These are phyloP conservation scores for Rhingia campestris DNA, from an alignment of 2,888 invertebrate genomes.

Conservation along the genomic window DNA sequence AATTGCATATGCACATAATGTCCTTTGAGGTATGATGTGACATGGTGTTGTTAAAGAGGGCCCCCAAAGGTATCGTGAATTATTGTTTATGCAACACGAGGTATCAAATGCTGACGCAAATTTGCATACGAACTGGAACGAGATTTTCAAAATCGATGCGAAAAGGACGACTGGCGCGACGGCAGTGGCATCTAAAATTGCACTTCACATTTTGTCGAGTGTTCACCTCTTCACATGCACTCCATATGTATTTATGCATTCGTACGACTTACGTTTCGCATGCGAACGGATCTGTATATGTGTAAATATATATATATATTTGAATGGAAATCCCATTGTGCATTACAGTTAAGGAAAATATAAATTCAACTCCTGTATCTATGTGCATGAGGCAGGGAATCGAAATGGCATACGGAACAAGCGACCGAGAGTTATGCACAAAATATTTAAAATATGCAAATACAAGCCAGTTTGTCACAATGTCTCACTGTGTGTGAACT, in stretches of 20 bases:
- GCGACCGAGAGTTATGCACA: constrained; percentile 65
- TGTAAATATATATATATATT: constrained; percentile 20
- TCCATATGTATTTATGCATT: too few species aligned
- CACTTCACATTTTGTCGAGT: constrained; percentile 62
- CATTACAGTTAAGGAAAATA: constrained; percentile 49
- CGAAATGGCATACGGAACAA: constrained; percentile 60
- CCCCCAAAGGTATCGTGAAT: constrained; percentile 31
- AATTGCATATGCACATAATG: constrained; percentile 2
- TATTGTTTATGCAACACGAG: constrained; percentile 64
- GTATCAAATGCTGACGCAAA: constrained; percentile 50
- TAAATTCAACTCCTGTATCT: constrained; percentile 51
- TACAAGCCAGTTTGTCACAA: constrained; percentile 67
- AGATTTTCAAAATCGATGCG: constrained; percentile 41
- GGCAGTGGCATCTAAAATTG: constrained; percentile 33
- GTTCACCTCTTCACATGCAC: constrained; percentile 43
- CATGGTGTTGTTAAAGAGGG: constrained; percentile 7
- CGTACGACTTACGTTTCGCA: too few species aligned
- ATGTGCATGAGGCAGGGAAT: constrained; percentile 16
- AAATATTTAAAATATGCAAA: constrained; percentile 71
- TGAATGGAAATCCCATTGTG: constrained; percentile 52
- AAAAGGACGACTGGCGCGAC: constrained; percentile 25
- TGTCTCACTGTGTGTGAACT: constrained; percentile 14
- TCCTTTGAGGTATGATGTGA: not conserved
- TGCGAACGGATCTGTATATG: constrained; percentile 32
- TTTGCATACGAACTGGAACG: constrained; percentile 43